A percentile compares a stretch with the other conserved stretches of the same genome.
These are phyloP conservation scores for Cephus sareptanus DNA, from an alignment of 2,888 invertebrate species.

Conservation along the genomic window DNA sequence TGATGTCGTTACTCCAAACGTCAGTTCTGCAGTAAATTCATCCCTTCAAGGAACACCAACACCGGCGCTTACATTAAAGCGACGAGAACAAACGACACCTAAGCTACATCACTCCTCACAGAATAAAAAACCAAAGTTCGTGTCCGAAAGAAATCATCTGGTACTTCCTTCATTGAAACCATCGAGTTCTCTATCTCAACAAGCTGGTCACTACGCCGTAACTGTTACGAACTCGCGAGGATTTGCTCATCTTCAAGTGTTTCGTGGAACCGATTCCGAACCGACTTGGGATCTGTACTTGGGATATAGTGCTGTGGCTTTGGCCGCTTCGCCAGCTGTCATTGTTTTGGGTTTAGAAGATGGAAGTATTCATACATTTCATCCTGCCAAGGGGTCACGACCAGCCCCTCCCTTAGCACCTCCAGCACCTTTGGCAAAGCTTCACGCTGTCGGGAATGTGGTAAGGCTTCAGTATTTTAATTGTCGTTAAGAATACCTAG, in stretches of 20 bases:
- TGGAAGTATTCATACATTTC: slow-evolving; percentile 59
- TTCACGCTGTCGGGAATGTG: slow-evolving; percentile 60
- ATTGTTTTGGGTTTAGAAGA: slow-evolving; percentile 60
- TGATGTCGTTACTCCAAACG: slow-evolving; percentile 72
- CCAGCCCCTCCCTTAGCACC: slow-evolving; percentile 59
- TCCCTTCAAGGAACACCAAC: slow-evolving; percentile 36
- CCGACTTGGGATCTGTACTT: slow-evolving; percentile 61
- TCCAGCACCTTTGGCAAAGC: slow-evolving; percentile 59
- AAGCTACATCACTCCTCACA: slow-evolving; percentile 35
- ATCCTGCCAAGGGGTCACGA: slow-evolving; percentile 58
- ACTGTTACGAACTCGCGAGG: slow-evolving; percentile 58
- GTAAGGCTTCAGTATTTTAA: slow-evolving; percentile 31
- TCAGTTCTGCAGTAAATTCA: slow-evolving; percentile 51
- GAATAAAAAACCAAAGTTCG: slow-evolving; percentile 52
- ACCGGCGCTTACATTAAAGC: slow-evolving; percentile 51
- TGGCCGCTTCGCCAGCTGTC: slow-evolving; percentile 61
- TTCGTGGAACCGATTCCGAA: slow-evolving; percentile 57
- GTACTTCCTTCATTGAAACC: slow-evolving; percentile 58
- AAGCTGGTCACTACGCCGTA: slow-evolving; percentile 61
- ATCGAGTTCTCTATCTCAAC: slow-evolving; percentile 55
- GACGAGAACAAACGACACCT: slow-evolving; percentile 49
- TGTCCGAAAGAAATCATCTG: slow-evolving; percentile 48
- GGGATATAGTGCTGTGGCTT: slow-evolving; percentile 58
- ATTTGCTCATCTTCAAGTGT: slow-evolving; percentile 59
- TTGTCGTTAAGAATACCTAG: background rate